Evolutionary conservation across 2,888 invertebrate species (phyloP), one percentile per base, ranked within the genome.

Genomic region (Helobdella robusta): DNA sequence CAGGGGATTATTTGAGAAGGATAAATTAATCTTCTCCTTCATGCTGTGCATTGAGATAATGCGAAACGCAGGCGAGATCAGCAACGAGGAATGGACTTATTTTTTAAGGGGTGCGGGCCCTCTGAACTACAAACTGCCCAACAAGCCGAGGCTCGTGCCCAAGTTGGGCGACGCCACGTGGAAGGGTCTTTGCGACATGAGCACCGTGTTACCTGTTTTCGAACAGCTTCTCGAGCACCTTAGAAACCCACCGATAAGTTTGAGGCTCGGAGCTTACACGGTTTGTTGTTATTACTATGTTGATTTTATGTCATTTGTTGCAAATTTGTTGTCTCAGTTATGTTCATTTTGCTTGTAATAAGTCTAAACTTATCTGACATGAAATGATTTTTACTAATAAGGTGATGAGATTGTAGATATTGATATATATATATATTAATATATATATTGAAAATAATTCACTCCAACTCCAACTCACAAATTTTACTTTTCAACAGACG

Each of bases 11-110:
- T 80, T 80, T 74, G 80, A 80, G 72, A 78, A 78, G 69, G 78
- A 80, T 71, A 81, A 80, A 69, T 71, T 80, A 2, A 76, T 80
- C 4, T 80, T 79, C 73, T 78, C 78, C 40, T 80, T 92, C 75
- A 84, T 91, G 80, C 79, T 91, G 18, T 88, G 89, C 73, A 83
- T 86, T 68, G 86, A 89, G 2, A 85, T 92, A 70, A 85, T 85
- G 75, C 82, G 85, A 63, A 83, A 88, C 73, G 84, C 83, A 0
- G 83, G 83, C 0, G 74, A 81, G 0, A 84, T 92, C 15, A 76
- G 76, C 0, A 81, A 83, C 0, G 78, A 80, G 0, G 86, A 90
- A 73, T 90, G 89, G 85, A 86, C 85, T 77, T 91, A 87, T 75
- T 82, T 92, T 64, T 81, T 91, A 0, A 83, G 89, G 46, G 91